Conservation (phyloP, 2,888 invertebrate genomes). For the Gortyna flavago region DNA sequence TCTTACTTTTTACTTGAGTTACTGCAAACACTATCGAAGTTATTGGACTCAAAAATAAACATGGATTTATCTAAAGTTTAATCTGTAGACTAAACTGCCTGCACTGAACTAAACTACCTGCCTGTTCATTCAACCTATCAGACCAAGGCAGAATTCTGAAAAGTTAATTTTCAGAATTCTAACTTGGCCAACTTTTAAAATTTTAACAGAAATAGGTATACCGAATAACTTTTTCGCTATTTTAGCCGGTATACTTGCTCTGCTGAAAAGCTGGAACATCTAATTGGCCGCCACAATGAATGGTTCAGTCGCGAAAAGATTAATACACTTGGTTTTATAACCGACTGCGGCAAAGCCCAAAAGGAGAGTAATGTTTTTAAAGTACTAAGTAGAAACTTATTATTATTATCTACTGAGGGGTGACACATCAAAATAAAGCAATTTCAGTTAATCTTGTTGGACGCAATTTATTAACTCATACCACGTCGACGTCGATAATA, state of each 20-base stretch:
- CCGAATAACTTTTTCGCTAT: too few relatives aligned
- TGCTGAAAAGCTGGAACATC: too few relatives aligned
- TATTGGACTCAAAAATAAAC: constrained; percentile 4
- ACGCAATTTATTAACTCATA: not conserved
- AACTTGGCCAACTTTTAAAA: not conserved
- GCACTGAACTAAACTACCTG: too few relatives aligned
- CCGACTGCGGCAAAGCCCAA: not conserved
- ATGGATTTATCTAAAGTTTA: constrained; percentile 19
- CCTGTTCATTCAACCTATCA: not conserved
- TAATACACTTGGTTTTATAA: not conserved
- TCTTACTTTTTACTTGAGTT: constrained; percentile 1
- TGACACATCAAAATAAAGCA: not conserved
- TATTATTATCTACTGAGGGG: not conserved
- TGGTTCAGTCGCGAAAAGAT: not conserved
- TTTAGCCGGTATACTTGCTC: too few relatives aligned
- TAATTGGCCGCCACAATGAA: too few relatives aligned
- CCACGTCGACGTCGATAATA: not conserved
- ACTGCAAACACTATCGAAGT: constrained; percentile 11
- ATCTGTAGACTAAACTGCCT: not conserved
- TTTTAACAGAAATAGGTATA: constrained; percentile 3
- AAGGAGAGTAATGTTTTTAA: not conserved
- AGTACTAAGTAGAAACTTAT: not conserved
- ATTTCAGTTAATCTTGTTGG: not conserved
- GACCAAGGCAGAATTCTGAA: too few relatives aligned
- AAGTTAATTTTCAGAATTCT: not conserved